These are phyloP conservation scores for Pelochelys cantorii DNA, from an alignment of 2,797 vertebrate genomes.

Conservation along the genomic window DNA sequence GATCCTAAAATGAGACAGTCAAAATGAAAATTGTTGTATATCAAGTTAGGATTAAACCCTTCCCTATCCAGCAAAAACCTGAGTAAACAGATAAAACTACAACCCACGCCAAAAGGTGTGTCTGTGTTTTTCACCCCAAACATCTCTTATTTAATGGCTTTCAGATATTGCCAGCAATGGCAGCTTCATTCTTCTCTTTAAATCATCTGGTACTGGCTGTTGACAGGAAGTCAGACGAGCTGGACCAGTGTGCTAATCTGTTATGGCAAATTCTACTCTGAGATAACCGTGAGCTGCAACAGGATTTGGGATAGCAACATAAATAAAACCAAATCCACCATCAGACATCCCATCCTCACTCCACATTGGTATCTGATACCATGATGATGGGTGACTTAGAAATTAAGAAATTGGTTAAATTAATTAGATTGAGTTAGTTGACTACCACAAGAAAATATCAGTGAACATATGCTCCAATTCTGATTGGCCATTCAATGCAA, in stretches of 20 bases:
- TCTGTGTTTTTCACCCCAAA: not conserved
- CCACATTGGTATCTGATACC: not conserved
- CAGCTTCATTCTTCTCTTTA: not conserved
- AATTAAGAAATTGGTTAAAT: not conserved
- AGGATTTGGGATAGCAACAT: not conserved
- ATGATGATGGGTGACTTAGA: not conserved
- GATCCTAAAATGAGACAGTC: constrained; percentile 27
- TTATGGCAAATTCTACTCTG: not conserved
- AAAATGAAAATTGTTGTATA: not conserved
- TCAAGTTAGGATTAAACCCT: not conserved
- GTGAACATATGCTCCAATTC: not conserved
- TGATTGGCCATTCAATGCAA: not conserved
- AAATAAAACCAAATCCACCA: not conserved
- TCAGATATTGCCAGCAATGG: not conserved
- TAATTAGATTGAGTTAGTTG: not conserved
- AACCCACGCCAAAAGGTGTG: not conserved
- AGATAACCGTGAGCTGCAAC: not conserved
- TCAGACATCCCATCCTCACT: not conserved
- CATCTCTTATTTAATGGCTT: not conserved
- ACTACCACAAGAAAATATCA: not conserved
- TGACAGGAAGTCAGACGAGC: constrained; percentile 6
- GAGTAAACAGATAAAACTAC: not conserved
- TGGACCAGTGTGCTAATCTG: not conserved
- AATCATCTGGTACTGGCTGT: not conserved
- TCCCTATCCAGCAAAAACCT: not conserved